Percentiles rank a stretch among this genome's conserved stretches.
Conservation (phyloP, 2,888 invertebrate genomes). For the Auanema freiburgensis region DNA sequence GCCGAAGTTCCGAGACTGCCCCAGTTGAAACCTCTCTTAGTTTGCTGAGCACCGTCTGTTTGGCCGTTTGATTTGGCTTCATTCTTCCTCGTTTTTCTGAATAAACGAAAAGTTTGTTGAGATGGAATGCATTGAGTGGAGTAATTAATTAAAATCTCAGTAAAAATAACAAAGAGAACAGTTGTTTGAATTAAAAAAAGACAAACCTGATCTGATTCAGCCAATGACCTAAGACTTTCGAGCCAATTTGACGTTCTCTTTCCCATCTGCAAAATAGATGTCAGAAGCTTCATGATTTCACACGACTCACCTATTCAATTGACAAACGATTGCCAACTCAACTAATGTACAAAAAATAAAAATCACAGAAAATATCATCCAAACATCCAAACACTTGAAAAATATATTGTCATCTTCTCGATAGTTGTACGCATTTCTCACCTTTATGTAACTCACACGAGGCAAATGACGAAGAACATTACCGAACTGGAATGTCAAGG, state of each 20-base stretch:
- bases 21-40: slow-evolving; percentile 45
- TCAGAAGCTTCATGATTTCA: not conserved
- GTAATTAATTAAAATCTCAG: not conserved
- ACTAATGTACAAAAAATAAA: slow-evolving; percentile 64
- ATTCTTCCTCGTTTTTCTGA: slow-evolving; percentile 57
- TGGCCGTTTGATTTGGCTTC: slow-evolving; percentile 37
- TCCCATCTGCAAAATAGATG: slow-evolving; percentile 53
- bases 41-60: slow-evolving; percentile 26
- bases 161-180: not conserved
- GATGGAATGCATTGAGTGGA: not conserved
- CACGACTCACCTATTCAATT: slow-evolving; percentile 46
- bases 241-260: slow-evolving; percentile 61
- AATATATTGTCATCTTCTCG: not conserved
- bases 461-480: slow-evolving; percentile 64
- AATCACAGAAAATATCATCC: slow-evolving; percentile 63
- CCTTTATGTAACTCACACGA: slow-evolving; percentile 64
- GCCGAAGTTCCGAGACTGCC: slow-evolving; percentile 17
- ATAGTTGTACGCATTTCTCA: not conserved
- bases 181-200: not conserved
- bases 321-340: slow-evolving; percentile 63
- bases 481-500: slow-evolving; percentile 64
- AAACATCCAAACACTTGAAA: slow-evolving; percentile 60
- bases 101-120: slow-evolving; percentile 7
- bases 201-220: slow-evolving; percentile 57
- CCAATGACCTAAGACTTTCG: slow-evolving; percentile 63